Evolutionary conservation across 2,888 invertebrate species (phyloP), one percentile per base, ranked within the genome.

Genomic region (Fragum fragum): DNA sequence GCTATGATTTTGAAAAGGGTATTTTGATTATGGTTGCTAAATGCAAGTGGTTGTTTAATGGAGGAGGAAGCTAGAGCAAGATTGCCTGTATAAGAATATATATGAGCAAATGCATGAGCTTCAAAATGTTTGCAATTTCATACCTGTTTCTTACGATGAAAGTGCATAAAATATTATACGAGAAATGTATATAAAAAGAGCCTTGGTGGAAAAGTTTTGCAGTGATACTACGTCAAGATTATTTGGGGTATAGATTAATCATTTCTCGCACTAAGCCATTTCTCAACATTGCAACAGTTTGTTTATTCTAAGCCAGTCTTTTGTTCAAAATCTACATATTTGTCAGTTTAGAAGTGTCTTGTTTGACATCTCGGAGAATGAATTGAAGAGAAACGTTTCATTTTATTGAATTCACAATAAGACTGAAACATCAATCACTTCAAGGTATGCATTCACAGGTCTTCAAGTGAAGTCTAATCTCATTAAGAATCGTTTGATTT

Each of bases 401-500:
- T 47, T 47, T 47, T n/a, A 47, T 47, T 47, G 47, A 47, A 47
- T 47, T 47, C 47, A 47, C 47, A 47, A 47, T 9, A 14, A 14
- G 47, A 47, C 47, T 47, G 32, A 47, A 47, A 47, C 18, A 47
- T 47, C 47, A 47, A 47, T 47, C 47, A 47, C 47, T 47, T 47
- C 3, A n/a, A 18, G 47, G 47, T 47, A 47, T 47, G 47, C 47
- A 47, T 47, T 47, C 47, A 47, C 47, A 47, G 14, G 47, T 47
- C 47, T 47, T 47, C 47, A 47, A 47, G 2, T 47, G 47, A n/a
- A n/a, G 47, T 11, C 7, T 57, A 18, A 57, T 14, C 57, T 26
- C 57, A 18, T 57, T 57, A 26, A 23, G 57, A n/a, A 57, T 26
- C 57, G 23, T n/a, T 57, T 57, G 57, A 57, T 57, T 57, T 57